Percentiles rank a stretch among this genome's conserved stretches.
Evolutionary conservation across 2,797 vertebrate genomes (phyloP).

Genomic region (Anisognathus igniventris): DNA sequence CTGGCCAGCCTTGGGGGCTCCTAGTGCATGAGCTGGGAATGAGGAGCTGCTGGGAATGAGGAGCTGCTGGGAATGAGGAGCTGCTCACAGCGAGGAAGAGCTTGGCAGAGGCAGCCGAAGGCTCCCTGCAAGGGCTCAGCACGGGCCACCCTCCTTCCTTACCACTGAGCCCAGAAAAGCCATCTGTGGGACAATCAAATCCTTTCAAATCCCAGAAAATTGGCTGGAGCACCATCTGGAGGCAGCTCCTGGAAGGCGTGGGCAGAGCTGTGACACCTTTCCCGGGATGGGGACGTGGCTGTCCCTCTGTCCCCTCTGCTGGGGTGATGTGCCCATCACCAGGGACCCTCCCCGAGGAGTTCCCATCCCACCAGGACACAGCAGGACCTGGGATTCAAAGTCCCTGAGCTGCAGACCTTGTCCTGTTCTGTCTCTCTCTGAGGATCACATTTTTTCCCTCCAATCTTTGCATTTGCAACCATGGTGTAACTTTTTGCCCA

Average conservation of each 20-base stretch:
- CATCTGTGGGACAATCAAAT: accelerated
- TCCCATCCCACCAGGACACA: background rate
- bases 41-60: background rate
- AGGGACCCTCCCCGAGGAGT: background rate
- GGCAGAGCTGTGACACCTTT: accelerated
- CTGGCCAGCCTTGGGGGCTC: background rate
- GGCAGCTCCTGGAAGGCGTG: background rate
- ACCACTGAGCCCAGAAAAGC: background rate
- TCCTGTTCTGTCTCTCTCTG: background rate
- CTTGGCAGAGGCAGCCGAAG: background rate
- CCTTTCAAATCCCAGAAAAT: accelerated
- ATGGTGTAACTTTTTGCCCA: accelerated
- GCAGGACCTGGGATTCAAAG: accelerated
- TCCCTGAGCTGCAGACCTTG: accelerated
- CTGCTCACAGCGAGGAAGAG: background rate
- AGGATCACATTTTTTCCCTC: accelerated
- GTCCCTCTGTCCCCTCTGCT: background rate
- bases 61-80: background rate
- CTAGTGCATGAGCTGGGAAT: background rate
- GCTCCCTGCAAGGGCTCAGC: background rate
- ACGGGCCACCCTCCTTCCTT: accelerated
- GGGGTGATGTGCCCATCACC: accelerated
- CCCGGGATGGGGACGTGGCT: accelerated
- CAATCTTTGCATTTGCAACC: accelerated
- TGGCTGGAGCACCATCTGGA: constrained; percentile 43